Evolutionary conservation across 2,113 vertebrate genomes (phyloP).

Genomic region (Pomatorhinus ruficollis): DNA sequence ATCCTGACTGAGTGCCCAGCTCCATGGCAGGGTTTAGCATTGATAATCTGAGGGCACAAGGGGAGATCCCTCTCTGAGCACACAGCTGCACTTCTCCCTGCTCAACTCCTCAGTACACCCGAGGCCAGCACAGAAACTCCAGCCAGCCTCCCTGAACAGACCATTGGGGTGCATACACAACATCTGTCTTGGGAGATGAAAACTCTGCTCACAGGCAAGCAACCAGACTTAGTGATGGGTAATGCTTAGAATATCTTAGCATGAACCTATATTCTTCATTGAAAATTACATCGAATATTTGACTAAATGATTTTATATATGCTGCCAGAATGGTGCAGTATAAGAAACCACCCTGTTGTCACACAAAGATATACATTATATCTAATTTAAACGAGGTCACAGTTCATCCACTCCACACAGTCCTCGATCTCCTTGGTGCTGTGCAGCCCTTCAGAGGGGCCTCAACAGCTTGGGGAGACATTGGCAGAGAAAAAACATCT

Average conservation of each 20-base stretch:
- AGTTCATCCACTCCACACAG: not conserved
- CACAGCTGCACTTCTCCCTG: not conserved
- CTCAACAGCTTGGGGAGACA: not conserved
- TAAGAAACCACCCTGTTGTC: not conserved
- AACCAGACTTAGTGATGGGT: not conserved
- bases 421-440: not conserved
- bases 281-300: not conserved
- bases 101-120: not conserved
- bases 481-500: not conserved
- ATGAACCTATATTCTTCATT: not conserved
- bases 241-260: not conserved
- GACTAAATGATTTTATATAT: not conserved
- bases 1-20: not conserved
- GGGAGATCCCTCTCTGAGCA: not conserved
- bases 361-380: not conserved
- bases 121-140: not conserved
- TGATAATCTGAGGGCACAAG: not conserved
- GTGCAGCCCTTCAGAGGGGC: not conserved
- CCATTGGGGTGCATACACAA: rapidly evolving
- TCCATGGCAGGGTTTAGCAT: not conserved
- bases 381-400: not conserved
- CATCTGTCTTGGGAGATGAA: not conserved
- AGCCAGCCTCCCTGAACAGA: not conserved
- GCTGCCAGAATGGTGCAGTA: not conserved
- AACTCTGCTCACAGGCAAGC: not conserved